Base-by-base conservation (phyloP, 1,140 invertebrate genomes). In the Brachionus manjavacas region DNA sequence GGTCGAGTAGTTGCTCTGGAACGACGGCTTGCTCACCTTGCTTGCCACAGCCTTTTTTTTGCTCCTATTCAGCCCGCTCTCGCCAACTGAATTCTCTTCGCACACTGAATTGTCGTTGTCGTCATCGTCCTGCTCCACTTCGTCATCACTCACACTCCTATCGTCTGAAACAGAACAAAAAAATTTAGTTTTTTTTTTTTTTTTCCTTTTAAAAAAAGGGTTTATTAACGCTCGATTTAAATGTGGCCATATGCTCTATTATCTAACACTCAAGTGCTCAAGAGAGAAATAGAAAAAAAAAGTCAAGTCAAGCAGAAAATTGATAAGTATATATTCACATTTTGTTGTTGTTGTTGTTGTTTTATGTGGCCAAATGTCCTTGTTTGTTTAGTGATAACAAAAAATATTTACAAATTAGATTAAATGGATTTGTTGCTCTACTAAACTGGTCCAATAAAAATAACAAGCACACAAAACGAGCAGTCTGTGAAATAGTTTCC, bases 401-500 rank as follows among this genome's bases (percentile, higher is more conserved):
- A 74, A n/a, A 74, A 74, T 74, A 74, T 74, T 74, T 74, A 74
- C 39, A 41, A 74, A 74, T 74, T 74, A 74, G 70, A 74, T 74
- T 74, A 74, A 35, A 43, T 43, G 70, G 35, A 46, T 74, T 74
- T 74, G 41, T 39, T 72, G 11, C 3, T 41, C 0, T 0, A 74
- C 0, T 0, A 74, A 74, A 70, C 11, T 70, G 11, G 66, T 70
- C 31, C 39, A 74, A 74, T 41, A 41, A 43, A 74, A 74, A 74
- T 74, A 74, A 74, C 46, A 6, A 8, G 46, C 46, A n/a, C 11
- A 46, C 43, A 1, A 14, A 8, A 7, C 14, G 31, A 14, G 3
- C 31, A 72, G 68, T n/a, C 70, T 74, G 70, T 74, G 39, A 74
- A 74, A 41, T 74, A 74, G 31, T 74, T 72, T 41, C 1, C 4